phyloP scores from a whole-genome alignment of 2,797 vertebrate genomes.

The Ficedula albicollis region DNA sequence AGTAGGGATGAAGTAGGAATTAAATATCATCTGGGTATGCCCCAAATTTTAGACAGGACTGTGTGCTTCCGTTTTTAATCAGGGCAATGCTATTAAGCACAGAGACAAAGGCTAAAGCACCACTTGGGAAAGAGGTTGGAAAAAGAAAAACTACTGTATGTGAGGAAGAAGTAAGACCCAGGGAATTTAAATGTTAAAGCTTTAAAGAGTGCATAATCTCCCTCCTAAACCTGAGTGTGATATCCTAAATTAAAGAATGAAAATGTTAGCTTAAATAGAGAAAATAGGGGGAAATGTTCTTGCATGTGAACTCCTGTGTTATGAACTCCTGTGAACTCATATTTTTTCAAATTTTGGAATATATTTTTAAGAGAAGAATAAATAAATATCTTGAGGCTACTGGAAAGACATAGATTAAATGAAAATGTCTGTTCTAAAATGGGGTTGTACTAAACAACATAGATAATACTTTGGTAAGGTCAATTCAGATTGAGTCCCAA shows the following conservation, averaged over 20 bases:
- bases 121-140: neutral
- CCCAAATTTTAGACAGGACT: neutral
- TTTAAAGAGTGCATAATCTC: neutral
- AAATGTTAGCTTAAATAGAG: neutral
- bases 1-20: neutral
- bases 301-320: neutral
- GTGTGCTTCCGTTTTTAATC: neutral
- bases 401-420: neutral
- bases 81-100: neutral
- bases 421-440: neutral
- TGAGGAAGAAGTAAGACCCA: neutral
- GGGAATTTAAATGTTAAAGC: neutral
- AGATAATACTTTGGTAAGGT: neutral
- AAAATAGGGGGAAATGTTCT: neutral
- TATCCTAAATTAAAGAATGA: neutral
- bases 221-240: neutral
- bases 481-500: neutral
- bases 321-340: neutral
- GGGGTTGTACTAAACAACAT: neutral
- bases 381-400: neutral
- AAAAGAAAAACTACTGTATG: neutral
- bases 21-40: neutral
- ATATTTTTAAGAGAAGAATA: neutral
- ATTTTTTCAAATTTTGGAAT: neutral
- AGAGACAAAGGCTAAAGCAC: neutral